Percentiles rank a stretch among this genome's conserved stretches.
These are phyloP conservation scores for Oenanthe oenanthe DNA, from an alignment of 2,113 vertebrate species.

Conservation along the genomic window DNA sequence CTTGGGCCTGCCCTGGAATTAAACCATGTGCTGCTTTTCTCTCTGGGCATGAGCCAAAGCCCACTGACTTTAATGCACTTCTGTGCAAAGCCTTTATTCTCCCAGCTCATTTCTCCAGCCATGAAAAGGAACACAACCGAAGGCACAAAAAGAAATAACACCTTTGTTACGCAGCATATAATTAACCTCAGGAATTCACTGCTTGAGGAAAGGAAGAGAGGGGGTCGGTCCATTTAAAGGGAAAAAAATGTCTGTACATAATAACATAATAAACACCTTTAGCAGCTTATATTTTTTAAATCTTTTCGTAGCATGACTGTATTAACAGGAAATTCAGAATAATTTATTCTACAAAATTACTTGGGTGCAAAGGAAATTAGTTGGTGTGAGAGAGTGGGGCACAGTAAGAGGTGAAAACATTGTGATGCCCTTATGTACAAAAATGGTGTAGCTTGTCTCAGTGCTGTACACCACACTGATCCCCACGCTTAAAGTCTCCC, in stretches of 20 bases:
- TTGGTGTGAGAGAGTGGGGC: not conserved
- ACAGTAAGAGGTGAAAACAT: not conserved
- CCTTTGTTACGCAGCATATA: conserved; percentile 25
- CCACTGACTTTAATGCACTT: conserved; percentile 60
- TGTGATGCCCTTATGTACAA: not conserved
- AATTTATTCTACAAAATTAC: not conserved
- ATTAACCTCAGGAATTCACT: conserved; percentile 58
- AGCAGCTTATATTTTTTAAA: conserved; percentile 3
- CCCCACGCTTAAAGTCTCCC: not conserved
- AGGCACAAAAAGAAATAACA: conserved; percentile 46
- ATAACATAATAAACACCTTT: conserved; percentile 26
- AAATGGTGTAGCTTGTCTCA: not conserved
- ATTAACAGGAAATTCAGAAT: not conserved
- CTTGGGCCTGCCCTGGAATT: conserved; percentile 18
- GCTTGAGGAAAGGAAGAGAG: conserved; percentile 34
- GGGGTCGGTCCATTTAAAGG: not conserved
- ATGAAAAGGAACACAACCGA: conserved; percentile 22
- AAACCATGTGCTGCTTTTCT: conserved; percentile 26
- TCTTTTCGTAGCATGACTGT: not conserved
- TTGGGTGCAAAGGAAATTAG: not conserved
- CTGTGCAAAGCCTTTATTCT: conserved; percentile 51
- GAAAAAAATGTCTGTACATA: not conserved
- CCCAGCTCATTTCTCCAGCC: conserved; percentile 21
- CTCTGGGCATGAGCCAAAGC: conserved; percentile 50
- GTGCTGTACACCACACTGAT: not conserved